These are phyloP conservation scores for Spialia ferax DNA, from an alignment of 2,888 invertebrate genomes.

Conservation along the genomic window DNA sequence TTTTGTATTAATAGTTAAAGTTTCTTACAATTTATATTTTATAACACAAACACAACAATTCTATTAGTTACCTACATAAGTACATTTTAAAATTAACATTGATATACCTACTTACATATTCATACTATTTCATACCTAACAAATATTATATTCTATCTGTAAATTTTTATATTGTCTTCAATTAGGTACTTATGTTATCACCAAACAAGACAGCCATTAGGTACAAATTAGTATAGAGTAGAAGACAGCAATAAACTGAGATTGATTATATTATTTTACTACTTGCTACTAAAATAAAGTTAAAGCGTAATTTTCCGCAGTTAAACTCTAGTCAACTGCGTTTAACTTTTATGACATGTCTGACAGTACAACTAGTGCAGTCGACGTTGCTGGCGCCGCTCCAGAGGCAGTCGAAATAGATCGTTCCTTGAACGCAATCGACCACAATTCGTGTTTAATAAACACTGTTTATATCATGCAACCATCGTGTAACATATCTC, in stretches of 20 bases:
- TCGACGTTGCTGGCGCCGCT: conserved; percentile 47
- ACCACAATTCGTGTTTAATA: conserved; percentile 37
- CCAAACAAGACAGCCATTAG: too few species aligned
- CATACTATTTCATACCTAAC: too few species aligned
- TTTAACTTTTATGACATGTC: conserved; percentile 38
- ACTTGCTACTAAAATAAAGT: not conserved
- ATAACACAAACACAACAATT: too few species aligned
- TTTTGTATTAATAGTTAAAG: too few species aligned
- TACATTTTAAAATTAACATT: too few species aligned
- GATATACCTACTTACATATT: too few species aligned
- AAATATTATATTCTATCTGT: too few species aligned
- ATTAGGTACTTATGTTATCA: too few species aligned
- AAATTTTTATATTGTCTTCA: too few species aligned
- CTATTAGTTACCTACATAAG: too few species aligned
- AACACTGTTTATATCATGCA: conserved; percentile 13
- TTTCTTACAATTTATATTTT: too few species aligned
- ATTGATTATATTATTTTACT: not conserved
- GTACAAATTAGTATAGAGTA: not conserved
- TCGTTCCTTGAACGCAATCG: conserved; percentile 49
- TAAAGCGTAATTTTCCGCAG: conserved; percentile 24
- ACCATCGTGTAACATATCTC: conserved; percentile 4
- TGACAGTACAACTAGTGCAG: conserved; percentile 46
- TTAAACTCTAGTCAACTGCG: conserved; percentile 36
- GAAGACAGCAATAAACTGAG: not conserved
- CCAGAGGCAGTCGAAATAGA: conserved; percentile 51